Evolutionary conservation across 2,113 vertebrate species (phyloP), one percentile per base, ranked within the genome.

Genomic region (Neoarius graeffei): DNA sequence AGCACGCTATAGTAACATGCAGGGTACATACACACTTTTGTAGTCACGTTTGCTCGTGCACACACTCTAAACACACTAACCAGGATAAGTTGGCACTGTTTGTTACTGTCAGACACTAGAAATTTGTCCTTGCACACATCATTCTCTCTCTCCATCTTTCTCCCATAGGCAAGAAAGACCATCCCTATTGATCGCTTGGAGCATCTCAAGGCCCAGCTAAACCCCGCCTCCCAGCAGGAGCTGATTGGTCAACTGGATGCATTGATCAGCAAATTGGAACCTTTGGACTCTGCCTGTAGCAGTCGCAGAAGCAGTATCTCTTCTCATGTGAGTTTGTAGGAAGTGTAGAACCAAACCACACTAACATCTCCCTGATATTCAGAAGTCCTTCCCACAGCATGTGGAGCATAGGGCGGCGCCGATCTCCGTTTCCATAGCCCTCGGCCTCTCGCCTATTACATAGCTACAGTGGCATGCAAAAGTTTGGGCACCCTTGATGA

Each of bases 271-370:
- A 98, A 96, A 92, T 77, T 97, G 64, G 98, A 99, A 92, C 97
- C 97, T 87, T 87, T 96, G 76, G 97, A 97, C 93, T 99, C 98
- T 4, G 97, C 98, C 0, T 97, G 96, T 92, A 99, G 98, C 92
- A 99, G 98, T 93, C 96, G 98, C 59, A 97, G 98, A 89, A 99
- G 98, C 93, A 99, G 98, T 93, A 97, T 99, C 93, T 99, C 98
- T 11, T 99, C 98, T 71, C 98, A 99, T 84, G 98, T 99, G 94
- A 59, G 97, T 94, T 11, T 52, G 25, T 50, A 14, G 48, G 11
- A 62, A 11, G 60, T 42, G 17, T 20, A 57, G 6, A 62, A 69
- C 7, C 14, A 42, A 57, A 57, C 23, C 17, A 15, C 7, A 27
- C 62, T 62, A 30, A 59, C n/a, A 17, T 30, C 15, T 1, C 50